These are phyloP conservation scores for Callopanchax toddi DNA, from an alignment of 2,113 vertebrate species.

Conservation along the genomic window DNA sequence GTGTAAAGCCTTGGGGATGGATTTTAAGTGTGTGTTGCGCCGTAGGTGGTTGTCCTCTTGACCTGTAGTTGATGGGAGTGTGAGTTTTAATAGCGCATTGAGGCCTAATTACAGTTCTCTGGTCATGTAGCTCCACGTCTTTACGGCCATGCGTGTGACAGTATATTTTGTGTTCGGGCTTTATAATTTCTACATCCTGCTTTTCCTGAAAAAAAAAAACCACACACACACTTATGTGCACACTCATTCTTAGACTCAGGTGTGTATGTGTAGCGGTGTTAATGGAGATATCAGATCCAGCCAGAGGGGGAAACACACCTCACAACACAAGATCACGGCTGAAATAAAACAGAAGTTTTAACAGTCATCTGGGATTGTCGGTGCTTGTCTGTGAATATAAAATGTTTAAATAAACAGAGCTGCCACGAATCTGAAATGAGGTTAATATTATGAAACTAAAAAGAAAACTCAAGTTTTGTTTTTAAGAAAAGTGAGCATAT, in stretches of 20 bases:
- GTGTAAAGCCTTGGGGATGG: conserved; percentile 46
- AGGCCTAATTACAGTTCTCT: conserved; percentile 79
- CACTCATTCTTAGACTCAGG: conserved; percentile 31
- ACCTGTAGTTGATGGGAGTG: conserved; percentile 73
- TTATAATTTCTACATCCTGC: conserved; percentile 66
- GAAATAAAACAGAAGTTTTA: conserved; percentile 56
- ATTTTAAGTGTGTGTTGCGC: conserved; percentile 38
- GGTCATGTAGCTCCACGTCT: conserved; percentile 62
- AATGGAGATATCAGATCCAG: conserved; percentile 74
- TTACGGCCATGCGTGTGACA: conserved; percentile 54
- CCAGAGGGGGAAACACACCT: conserved; percentile 54
- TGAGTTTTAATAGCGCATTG: conserved; percentile 75
- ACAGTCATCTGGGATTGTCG: conserved; percentile 15
- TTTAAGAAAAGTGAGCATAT: too few species aligned
- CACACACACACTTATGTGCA: conserved; percentile 43
- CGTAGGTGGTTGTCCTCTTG: conserved; percentile 72
- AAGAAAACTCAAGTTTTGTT: too few species aligned
- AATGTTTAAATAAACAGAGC: neutral
- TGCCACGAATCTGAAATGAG: neutral
- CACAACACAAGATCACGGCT: conserved; percentile 30
- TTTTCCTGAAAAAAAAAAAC: conserved; percentile 45
- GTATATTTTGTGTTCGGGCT: conserved; percentile 52
- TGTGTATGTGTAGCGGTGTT: conserved; percentile 65
- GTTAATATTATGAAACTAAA: neutral
- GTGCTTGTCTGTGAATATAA: conserved; percentile 11